phyloP scores from a whole-genome alignment of 2,113 vertebrate genomes.

The Willisornis vidua region DNA sequence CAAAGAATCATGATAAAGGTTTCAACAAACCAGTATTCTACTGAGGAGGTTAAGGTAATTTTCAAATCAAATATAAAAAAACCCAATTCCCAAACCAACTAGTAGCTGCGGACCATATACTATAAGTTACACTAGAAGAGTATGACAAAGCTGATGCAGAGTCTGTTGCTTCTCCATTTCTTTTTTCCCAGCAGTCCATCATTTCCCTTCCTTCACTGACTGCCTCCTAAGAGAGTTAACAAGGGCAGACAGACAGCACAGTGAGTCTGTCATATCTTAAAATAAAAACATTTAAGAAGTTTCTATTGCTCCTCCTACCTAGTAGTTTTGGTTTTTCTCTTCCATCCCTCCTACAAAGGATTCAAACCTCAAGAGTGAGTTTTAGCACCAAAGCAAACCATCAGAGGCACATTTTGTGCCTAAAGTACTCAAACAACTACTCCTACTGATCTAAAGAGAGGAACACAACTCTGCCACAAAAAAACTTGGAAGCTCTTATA shows the following conservation, averaged over 20 bases:
- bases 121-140: background rate
- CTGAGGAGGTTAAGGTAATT: background rate
- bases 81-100: too few species aligned
- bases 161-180: background rate
- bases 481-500: background rate
- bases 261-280: rapidly evolving
- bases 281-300: background rate
- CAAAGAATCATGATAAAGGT: background rate
- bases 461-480: background rate
- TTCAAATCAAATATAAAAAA: background rate
- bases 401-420: background rate
- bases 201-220: background rate
- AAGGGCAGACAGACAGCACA: background rate
- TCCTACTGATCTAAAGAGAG: background rate
- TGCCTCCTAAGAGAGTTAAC: background rate
- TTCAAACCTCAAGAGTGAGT: background rate
- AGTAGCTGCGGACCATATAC: background rate
- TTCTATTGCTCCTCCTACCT: background rate
- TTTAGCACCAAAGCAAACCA: background rate
- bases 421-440: background rate
- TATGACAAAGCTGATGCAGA: background rate
- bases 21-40: background rate
- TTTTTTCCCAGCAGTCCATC: background rate
- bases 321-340: rapidly evolving
- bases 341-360: background rate